A percentile compares a stretch with the other conserved stretches of the same genome.
phyloP scores from a whole-genome alignment of 2,797 vertebrate species.

The Hemitrygon akajei region DNA sequence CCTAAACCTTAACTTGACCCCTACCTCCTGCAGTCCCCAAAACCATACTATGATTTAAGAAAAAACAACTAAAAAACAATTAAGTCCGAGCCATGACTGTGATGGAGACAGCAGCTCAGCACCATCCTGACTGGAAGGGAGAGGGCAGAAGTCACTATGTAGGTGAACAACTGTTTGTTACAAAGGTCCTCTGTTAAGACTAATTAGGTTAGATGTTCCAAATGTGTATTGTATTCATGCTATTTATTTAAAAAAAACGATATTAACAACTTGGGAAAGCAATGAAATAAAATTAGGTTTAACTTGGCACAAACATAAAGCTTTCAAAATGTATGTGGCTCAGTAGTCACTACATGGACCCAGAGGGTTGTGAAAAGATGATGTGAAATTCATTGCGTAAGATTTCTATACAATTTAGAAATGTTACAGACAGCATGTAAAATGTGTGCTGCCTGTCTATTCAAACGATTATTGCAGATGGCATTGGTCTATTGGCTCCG shows the following conservation, averaged over 20 bases:
- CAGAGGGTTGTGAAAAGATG: neutral
- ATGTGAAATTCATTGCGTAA: neutral
- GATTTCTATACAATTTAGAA: neutral
- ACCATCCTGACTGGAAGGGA: too few species aligned
- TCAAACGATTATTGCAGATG: neutral
- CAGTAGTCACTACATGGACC: neutral
- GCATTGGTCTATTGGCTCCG: neutral
- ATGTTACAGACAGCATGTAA: neutral
- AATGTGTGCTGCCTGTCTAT: neutral
- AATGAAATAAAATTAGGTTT: neutral
- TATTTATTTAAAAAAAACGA: neutral
- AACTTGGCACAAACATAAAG: neutral
- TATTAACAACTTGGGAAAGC: neutral
- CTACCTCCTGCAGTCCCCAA: too few species aligned
- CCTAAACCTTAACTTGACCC: too few species aligned
- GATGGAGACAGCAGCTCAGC: too few species aligned
- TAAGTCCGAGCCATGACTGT: too few species aligned
- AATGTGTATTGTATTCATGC: neutral
- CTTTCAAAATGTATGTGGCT: neutral
- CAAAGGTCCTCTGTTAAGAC: neutral
- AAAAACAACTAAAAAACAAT: too few species aligned
- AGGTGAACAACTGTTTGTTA: neutral
- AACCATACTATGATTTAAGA: too few species aligned
- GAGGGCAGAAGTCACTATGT: neutral
- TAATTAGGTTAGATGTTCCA: neutral